Base-by-base conservation (phyloP, 1,140 invertebrate species). In the Anastrepha ludens region DNA sequence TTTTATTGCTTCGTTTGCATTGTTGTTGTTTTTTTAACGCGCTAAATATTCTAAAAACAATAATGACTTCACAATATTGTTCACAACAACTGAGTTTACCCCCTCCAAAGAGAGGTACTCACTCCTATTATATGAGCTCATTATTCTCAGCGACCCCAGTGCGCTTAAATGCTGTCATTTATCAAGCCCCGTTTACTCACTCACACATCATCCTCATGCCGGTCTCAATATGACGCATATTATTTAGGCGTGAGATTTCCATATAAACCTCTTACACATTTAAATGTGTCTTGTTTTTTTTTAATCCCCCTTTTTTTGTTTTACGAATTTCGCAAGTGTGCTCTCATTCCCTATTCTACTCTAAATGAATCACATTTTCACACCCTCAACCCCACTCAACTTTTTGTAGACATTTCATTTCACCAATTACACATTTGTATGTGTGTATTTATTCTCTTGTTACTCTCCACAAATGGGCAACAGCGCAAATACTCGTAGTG, bases 201-300 rank as follows among this genome's bases (percentile, higher is more conserved):
- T 29, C 20, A 74, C 29, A 29, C 1, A 29, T 29, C 44, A 6
- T 17, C 41, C 47, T 2, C 44, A 74, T 74, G 44, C 70, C 70
- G 70, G 70, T 74, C 70, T 74, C 70, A 74, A 11, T 17, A 74
- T 74, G 70, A 74, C 70, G 70, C 70, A 74, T 41, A n/a, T 2
- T 74, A 50, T 41, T 11, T 6, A 17, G 0, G 20, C 15, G 44
- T 9, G 70, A 39, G 13, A 15, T 47, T 74, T 74, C 29, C 44
- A 74, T 44, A n/a, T 5, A 29, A 29, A 47, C 13, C 6, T 5
- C 17, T 13, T 5, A 8, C 9, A n/a, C 17, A 74, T 13, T 47
- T 74, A 67, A 74, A 44, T 50, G 3, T 74, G 17, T 74, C 20
- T 17, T 8, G 13, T 47, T 13, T n/a, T 44, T 29, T 29, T 29